Conservation (phyloP, 1,140 invertebrate genomes). For the Lepidurus couesii region DNA sequence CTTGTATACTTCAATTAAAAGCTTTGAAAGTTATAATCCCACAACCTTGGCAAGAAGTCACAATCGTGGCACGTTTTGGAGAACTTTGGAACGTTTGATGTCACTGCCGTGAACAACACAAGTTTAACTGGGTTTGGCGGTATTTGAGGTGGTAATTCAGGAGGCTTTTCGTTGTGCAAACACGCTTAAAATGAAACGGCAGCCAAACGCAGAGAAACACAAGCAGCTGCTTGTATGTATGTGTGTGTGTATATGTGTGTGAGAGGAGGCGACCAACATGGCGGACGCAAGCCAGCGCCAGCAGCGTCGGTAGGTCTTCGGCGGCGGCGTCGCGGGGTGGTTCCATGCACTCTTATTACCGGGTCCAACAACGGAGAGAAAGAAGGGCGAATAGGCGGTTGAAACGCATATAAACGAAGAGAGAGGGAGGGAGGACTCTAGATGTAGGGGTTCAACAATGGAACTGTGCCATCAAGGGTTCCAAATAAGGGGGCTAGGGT, state of each 20-base stretch:
- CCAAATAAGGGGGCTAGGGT: conserved; percentile 4
- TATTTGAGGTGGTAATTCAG: not conserved
- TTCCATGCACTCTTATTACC: not conserved
- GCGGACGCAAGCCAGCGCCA: conserved; percentile 16
- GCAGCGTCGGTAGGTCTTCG: conserved; percentile 17
- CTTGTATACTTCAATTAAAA: too few species aligned
- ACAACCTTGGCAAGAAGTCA: too few species aligned
- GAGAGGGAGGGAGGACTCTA: not conserved
- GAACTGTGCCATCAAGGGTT: conserved; percentile 14
- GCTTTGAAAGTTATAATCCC: too few species aligned
- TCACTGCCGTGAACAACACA: not conserved
- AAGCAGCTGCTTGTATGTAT: not conserved
- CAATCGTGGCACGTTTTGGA: too few species aligned
- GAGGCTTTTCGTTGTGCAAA: not conserved
- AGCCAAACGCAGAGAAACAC: conserved; percentile 1
- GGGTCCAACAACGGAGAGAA: not conserved
- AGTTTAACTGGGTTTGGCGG: not conserved
- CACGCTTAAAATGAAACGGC: not conserved
- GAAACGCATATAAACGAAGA: not conserved
- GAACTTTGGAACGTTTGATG: not conserved
- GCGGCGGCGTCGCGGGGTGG: conserved; percentile 11
- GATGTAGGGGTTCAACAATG: conserved; percentile 3
- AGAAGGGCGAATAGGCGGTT: conserved; percentile 7
- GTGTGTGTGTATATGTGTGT: conserved; percentile 3
- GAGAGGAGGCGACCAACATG: conserved; percentile 20